A percentile compares a stretch with the other conserved stretches of the same genome.
Evolutionary conservation across 2,113 vertebrate species (phyloP).

Genomic region (Embiotoca jacksoni): DNA sequence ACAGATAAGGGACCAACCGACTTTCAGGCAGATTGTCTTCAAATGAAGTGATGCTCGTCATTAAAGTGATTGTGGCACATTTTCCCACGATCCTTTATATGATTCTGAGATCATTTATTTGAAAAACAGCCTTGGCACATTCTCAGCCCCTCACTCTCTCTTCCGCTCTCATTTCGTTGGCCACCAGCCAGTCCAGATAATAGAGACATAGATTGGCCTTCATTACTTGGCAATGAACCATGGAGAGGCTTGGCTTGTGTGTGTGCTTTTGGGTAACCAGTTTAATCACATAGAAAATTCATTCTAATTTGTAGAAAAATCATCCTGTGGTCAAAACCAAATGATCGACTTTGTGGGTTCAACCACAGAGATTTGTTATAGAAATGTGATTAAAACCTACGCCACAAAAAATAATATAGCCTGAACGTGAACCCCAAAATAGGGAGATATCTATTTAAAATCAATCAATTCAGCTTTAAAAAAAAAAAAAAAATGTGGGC

Average conservation of each 20-base stretch:
- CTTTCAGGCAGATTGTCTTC: neutral
- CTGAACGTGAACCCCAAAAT: no score
- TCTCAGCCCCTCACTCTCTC: neutral
- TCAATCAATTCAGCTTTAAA: neutral
- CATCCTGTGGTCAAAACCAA: neutral
- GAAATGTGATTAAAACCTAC: no score
- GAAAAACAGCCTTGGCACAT: neutral
- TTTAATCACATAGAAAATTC: constrained; percentile 8
- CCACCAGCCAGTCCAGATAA: constrained; percentile 5
- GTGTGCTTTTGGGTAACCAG: neutral
- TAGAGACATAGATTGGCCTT: constrained; percentile 17
- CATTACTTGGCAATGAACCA: constrained; percentile 9
- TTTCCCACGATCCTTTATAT: neutral
- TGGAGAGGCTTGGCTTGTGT: neutral
- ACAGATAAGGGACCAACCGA: neutral
- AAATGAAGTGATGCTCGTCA: neutral
- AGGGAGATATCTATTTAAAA: no score
- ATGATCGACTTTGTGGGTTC: neutral
- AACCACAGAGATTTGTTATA: neutral
- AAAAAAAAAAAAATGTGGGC: neutral
- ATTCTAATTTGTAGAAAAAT: neutral
- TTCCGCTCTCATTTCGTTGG: constrained; percentile 7
- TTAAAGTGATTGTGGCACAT: neutral
- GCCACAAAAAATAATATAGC: no score
- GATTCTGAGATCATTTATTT: neutral